Conservation (phyloP, 2,888 invertebrate species). For the Lysandra coridon region DNA sequence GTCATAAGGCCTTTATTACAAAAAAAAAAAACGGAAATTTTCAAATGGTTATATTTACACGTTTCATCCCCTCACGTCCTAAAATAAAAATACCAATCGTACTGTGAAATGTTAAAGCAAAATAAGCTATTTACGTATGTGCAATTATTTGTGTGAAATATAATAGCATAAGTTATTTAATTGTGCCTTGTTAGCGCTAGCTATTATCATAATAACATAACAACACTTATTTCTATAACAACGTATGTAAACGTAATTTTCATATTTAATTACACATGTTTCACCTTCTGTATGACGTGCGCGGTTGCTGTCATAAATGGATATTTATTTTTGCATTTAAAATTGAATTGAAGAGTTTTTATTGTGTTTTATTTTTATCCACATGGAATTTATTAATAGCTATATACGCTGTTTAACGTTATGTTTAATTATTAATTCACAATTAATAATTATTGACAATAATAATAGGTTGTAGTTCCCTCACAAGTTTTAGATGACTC, state of each 20-base stretch:
- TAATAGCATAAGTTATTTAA: constrained; percentile 17
- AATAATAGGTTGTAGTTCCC: too few species aligned
- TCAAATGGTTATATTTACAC: too few species aligned
- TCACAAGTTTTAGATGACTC: too few species aligned
- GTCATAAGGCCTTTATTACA: too few species aligned
- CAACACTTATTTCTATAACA: constrained; percentile 6
- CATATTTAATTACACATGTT: constrained; percentile 13
- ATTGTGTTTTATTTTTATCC: not conserved
- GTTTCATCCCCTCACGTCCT: too few species aligned
- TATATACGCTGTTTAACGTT: too few species aligned
- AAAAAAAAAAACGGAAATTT: too few species aligned
- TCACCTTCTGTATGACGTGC: constrained; percentile 17
- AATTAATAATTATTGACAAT: too few species aligned
- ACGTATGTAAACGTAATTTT: constrained; percentile 24
- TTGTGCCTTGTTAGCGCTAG: constrained; percentile 20
- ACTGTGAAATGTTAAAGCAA: too few species aligned
- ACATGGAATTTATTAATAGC: not conserved
- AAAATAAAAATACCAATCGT: too few species aligned
- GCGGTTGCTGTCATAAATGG: not conserved
- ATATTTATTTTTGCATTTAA: constrained; percentile 7
- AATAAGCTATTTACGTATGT: not conserved
- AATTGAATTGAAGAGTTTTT: not conserved
- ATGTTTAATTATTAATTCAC: too few species aligned
- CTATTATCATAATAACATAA: constrained; percentile 23
- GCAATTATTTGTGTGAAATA: constrained; percentile 6